These are phyloP conservation scores for Drosophila flavopinicola DNA, from an alignment of 2,888 invertebrate species.

Conservation along the genomic window DNA sequence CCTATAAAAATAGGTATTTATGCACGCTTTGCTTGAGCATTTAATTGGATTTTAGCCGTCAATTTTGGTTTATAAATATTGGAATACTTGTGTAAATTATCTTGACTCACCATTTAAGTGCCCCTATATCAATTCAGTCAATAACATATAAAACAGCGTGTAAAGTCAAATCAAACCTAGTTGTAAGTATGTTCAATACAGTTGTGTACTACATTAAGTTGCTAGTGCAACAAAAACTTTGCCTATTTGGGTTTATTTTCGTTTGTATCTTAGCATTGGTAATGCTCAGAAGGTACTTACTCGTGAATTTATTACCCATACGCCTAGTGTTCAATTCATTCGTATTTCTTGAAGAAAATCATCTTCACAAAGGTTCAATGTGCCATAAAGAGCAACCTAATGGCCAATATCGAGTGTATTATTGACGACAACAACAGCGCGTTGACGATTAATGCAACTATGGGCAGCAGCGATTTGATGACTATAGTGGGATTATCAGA, in stretches of 20 bases:
- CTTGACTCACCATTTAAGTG: too few species aligned
- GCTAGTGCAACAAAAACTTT: not conserved
- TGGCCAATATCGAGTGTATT: not conserved
- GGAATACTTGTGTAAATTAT: not conserved
- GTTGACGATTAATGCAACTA: too few species aligned
- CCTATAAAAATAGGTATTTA: not conserved
- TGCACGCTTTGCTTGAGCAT: not conserved
- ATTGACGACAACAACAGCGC: not conserved
- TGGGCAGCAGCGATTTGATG: not conserved
- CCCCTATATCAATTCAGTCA: not conserved
- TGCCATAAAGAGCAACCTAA: not conserved
- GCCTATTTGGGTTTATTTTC: not conserved
- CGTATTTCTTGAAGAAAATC: not conserved
- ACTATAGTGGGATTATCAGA: not conserved
- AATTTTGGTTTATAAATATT: not conserved
- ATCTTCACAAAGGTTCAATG: not conserved
- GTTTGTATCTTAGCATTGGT: not conserved
- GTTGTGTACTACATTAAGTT: too few species aligned
- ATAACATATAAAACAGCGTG: not conserved
- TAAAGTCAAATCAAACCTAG: not conserved
- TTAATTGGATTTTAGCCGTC: not conserved
- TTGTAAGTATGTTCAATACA: not conserved
- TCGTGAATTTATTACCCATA: too few species aligned
- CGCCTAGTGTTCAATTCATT: too few species aligned
- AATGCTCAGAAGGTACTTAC: slow-evolving; percentile 5